phyloP scores from a whole-genome alignment of 2,113 vertebrate species.

The Melozone crissalis region DNA sequence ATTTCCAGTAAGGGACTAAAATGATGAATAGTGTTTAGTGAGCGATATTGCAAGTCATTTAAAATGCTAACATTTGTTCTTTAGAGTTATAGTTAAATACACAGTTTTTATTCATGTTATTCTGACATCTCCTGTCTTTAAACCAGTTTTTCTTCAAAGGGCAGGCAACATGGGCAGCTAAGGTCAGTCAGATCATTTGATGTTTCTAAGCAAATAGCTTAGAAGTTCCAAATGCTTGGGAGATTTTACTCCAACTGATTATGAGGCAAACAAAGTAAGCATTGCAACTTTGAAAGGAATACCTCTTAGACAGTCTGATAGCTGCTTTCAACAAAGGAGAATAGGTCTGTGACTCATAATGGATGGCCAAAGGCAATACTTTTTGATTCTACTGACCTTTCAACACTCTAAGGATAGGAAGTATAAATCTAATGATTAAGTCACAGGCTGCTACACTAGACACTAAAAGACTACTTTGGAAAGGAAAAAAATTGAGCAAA shows the following conservation, averaged over 20 bases:
- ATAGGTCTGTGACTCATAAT: conserved; percentile 52
- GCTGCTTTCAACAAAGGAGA: conserved; percentile 52
- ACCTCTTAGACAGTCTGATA: conserved; percentile 38
- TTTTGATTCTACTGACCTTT: conserved; percentile 65
- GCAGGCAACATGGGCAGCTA: neutral
- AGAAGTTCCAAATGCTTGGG: conserved; percentile 52
- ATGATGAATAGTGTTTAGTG: neutral
- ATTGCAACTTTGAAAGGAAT: conserved; percentile 52
- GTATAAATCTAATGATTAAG: conserved; percentile 60
- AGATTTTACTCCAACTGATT: conserved; percentile 52
- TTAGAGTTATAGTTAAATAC: neutral
- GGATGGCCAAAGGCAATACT: conserved; percentile 65
- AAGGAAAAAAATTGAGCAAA: conserved; percentile 11
- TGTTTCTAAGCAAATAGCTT: conserved; percentile 46
- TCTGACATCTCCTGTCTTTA: neutral
- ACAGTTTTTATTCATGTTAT: neutral
- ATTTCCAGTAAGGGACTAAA: neutral
- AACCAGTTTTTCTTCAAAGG: conserved; percentile 33
- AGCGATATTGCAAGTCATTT: neutral
- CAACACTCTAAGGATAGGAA: conserved; percentile 43
- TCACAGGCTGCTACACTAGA: neutral
- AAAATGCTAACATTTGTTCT: neutral
- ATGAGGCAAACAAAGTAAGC: conserved; percentile 32
- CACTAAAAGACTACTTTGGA: conserved; percentile 2
- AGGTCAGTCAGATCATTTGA: neutral